Base-by-base conservation (phyloP, 2,113 vertebrate genomes). In the Etia nguti region DNA sequence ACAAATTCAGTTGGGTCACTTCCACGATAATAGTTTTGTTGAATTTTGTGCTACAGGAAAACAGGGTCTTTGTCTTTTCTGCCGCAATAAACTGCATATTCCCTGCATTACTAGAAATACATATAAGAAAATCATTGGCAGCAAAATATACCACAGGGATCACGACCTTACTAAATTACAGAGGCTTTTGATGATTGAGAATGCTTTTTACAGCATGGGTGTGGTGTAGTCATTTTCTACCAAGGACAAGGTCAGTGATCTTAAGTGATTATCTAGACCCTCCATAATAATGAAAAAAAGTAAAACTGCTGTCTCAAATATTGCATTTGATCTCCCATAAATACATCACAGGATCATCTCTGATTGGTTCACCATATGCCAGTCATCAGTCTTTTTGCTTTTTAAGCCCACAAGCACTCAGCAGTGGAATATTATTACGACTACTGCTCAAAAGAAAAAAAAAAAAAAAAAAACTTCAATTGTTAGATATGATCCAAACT, bases 201-300 rank as follows among this genome's bases (percentile, higher is more conserved):
- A 56, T 60, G 81, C 12, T 60, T 65, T 50, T 41, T 75, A 73
- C n/a, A 46, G 57, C 29, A 70, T 83, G 77, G 59, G 68, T 84
- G 48, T 83, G 46, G 46, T 79, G 31, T 46, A 46, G 24, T 77
- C 50, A 38, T 60, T 57, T 83, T 75, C 15, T 46, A 38, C 8
- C 59, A 77, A 79, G 36, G 79, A 83, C 79, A 79, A 88, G 84
- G 73, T 88, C 86, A 83, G 59, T 87, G 79, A 87, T 87, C 84
- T 62, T 80, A 88, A 90, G 79, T 86, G 88, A 83, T 82, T 82
- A 86, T 85, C 62, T 54, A 34, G 55, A 79, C 73, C 46, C 34
- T 86, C 29, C 26, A 68, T 86, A 52, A 86, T 79, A 65, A 70
- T 57, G 46, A 77, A 81, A n/a, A 15, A 24, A 43, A 54, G 81